Evolutionary conservation across 1,140 invertebrate genomes (phyloP).

Genomic region (Globodera ellingtonae): DNA sequence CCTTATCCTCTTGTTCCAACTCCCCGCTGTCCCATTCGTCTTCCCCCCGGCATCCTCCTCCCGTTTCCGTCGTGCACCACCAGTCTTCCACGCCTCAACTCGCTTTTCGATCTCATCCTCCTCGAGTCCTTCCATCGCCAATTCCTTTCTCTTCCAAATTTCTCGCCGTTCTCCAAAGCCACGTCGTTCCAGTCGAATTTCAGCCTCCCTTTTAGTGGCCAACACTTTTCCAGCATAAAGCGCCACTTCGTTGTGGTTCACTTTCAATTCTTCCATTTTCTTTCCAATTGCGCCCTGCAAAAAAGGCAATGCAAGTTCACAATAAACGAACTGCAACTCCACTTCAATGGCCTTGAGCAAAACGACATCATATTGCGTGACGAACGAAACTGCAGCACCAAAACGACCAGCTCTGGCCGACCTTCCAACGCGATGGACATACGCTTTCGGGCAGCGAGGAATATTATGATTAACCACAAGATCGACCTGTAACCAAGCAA

Average conservation of each 20-base stretch:
- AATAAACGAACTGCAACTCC: conserved; percentile 66
- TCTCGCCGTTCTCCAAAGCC: conserved; percentile 81
- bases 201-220: conserved; percentile 84
- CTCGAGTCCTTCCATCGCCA: conserved; percentile 81
- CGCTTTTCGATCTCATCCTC: conserved; percentile 75
- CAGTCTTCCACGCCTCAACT: conserved; percentile 59
- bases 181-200: conserved; percentile 84
- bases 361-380: conserved; percentile 87
- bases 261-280: conserved; percentile 72
- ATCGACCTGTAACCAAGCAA: conserved; percentile 52
- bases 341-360: conserved; percentile 80
- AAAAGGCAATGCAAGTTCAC: conserved; percentile 71
- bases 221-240: conserved; percentile 87
- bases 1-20: background rate
- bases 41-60: background rate
- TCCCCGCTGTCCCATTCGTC: background rate
- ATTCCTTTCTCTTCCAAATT: conserved; percentile 83
- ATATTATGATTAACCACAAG: conserved; percentile 63
- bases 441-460: conserved; percentile 58
- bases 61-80: background rate
- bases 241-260: conserved; percentile 71
- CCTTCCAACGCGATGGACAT: conserved; percentile 59
- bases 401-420: conserved; percentile 61
- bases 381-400: conserved; percentile 78
- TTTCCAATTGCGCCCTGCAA: conserved; percentile 79